Evolutionary conservation across 2,888 invertebrate genomes (phyloP), one percentile per base, ranked within the genome.

Genomic region (Agrochola circellaris): DNA sequence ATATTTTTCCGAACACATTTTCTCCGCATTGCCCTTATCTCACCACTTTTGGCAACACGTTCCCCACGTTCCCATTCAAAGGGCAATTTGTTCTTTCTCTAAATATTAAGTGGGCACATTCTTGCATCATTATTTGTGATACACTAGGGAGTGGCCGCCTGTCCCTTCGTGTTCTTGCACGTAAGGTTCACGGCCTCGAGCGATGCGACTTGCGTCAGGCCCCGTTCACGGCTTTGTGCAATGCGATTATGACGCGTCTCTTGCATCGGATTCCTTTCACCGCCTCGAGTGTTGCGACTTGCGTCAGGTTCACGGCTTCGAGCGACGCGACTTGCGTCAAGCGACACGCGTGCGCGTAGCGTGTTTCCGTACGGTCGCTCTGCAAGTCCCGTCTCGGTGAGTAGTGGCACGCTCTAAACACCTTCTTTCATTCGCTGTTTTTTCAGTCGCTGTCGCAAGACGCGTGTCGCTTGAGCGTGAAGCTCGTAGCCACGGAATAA

Each of bases 61-160:
- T 51, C 51, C 51, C 51, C 51, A 51, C 51, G 51, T 48, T 74
- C 58, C 71, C 58, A 73, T 76, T 66, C 72, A 75, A 84, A 78
- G 1, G 68, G 64, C 73, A 77, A 80, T 84, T 77, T 76, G 71
- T 80, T 64, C 73, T n/a, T 51, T 78, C 54, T 23, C 48, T 26
- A 74, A 76, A 84, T 73, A 77, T 66, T 73, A 68, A 88, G 70
- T 79, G 74, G 64, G 30, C 23, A 68, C 68, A 51, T 75, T 71
- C 77, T 45, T 75, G 77, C 76, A 77, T 68, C 62, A 60, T 73
- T 78, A 74, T 87, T 82, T 87, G 77, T 64, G 71, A 54, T 54
- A 26, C 88, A 20, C 76, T 23, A 6, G 87, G 77, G 80, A 74
- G 13, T 60, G 3, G 26, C 69, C 20, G 62, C 15, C 60, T 67